phyloP scores from a whole-genome alignment of 1,140 invertebrate genomes.

The Aporrectodea caliginosa region DNA sequence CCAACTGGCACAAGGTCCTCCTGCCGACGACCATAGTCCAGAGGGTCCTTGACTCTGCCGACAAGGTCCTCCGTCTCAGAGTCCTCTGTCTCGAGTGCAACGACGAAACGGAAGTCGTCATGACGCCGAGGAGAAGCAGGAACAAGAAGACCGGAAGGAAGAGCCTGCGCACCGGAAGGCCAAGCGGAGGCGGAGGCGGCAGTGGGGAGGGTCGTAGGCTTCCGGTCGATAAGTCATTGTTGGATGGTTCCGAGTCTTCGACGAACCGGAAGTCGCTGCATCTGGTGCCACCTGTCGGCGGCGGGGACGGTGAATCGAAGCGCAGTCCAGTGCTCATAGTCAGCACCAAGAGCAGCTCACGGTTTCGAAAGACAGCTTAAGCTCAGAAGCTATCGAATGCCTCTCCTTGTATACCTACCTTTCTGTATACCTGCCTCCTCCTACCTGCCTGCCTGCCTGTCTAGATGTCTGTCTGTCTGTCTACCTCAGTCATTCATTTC shows the following conservation, averaged over 20 bases:
- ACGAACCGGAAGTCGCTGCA: too few species aligned
- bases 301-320: background rate
- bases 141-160: background rate
- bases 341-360: background rate
- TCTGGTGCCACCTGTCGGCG: too few species aligned
- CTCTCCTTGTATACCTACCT: too few species aligned
- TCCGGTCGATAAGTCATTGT: too few species aligned
- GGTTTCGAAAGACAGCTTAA: background rate
- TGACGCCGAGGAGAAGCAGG: background rate
- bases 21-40: background rate
- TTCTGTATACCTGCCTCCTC: too few species aligned
- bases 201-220: background rate
- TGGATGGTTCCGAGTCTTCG: too few species aligned
- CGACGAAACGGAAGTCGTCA: background rate
- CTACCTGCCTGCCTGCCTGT: too few species aligned
- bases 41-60: background rate
- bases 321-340: background rate
- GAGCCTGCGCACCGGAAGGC: background rate
- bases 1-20: background rate
- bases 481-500: too few species aligned
- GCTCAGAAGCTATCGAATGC: too few species aligned
- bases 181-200: too few species aligned
- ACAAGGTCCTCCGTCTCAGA: background rate
- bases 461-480: too few species aligned
- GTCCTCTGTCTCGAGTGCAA: background rate